These are phyloP conservation scores for Steinernema khuongi DNA, from an alignment of 1,140 invertebrate species.

Conservation along the genomic window DNA sequence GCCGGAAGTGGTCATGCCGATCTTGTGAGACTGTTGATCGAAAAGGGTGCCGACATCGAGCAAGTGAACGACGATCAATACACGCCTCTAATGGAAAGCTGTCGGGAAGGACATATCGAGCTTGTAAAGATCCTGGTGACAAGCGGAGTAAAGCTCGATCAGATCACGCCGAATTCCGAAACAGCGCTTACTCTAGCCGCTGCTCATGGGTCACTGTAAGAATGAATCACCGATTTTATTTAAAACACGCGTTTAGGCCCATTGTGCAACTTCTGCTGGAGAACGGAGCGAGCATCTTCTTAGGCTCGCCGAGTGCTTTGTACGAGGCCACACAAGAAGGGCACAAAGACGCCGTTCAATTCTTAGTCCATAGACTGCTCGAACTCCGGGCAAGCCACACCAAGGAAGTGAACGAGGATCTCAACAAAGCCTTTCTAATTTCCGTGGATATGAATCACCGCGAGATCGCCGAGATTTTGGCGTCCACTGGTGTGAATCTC, in stretches of 20 bases:
- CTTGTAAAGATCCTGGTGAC: constrained; percentile 63
- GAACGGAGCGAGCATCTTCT: constrained; percentile 86
- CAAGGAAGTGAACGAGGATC: constrained; percentile 24
- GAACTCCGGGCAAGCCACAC: constrained; percentile 18
- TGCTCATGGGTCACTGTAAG: constrained; percentile 91
- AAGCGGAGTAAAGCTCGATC: neutral
- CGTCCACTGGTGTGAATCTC: constrained; percentile 60
- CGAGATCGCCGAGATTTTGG: constrained; percentile 59
- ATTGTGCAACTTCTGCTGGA: constrained; percentile 91
- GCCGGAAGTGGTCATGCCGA: constrained; percentile 97
- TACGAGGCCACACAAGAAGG: constrained; percentile 98
- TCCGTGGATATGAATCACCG: constrained; percentile 63
- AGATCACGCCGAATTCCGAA: constrained; percentile 63
- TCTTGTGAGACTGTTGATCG: constrained; percentile 80
- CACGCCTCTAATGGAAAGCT: constrained; percentile 97
- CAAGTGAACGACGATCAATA: constrained; percentile 99
- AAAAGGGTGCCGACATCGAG: constrained; percentile 94
- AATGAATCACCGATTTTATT: constrained; percentile 21
- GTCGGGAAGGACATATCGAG: constrained; percentile 92
- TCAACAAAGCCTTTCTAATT: constrained; percentile 61
- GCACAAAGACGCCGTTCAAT: constrained; percentile 79
- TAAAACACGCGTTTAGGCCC: too few relatives aligned
- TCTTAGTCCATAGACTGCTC: constrained; percentile 46
- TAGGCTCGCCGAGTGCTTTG: constrained; percentile 89
- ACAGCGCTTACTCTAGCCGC: constrained; percentile 91